These are phyloP conservation scores for Plebejus melissa DNA, from an alignment of 2,888 invertebrate genomes.

Conservation along the genomic window DNA sequence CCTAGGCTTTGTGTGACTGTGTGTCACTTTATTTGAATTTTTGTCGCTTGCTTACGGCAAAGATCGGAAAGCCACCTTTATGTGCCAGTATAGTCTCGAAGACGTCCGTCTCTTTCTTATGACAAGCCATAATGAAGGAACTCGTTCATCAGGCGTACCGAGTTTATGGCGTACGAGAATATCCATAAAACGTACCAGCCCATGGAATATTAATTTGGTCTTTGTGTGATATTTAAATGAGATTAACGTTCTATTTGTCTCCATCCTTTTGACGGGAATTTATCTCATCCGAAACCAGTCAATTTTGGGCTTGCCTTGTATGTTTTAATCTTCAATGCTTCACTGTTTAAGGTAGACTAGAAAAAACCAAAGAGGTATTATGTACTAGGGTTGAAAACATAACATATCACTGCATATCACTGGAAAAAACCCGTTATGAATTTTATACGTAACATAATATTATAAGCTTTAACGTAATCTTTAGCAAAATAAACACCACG, in stretches of 20 bases:
- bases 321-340: background rate
- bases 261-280: background rate
- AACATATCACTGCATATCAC: background rate
- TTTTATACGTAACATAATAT: background rate
- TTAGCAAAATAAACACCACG: background rate
- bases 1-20: too few relatives aligned
- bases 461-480: background rate
- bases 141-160: slow-evolving; percentile 35
- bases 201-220: slow-evolving; percentile 48
- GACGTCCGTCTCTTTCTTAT: background rate
- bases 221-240: slow-evolving; percentile 34
- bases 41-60: background rate
- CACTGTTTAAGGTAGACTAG: background rate
- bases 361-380: background rate
- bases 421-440: background rate
- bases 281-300: background rate
- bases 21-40: too few relatives aligned
- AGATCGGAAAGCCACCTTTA: background rate
- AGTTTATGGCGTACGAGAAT: slow-evolving; percentile 53
- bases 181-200: slow-evolving; percentile 55
- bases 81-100: background rate
- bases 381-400: too few relatives aligned
- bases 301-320: background rate
- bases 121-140: slow-evolving; percentile 30
- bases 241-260: slow-evolving; percentile 17